Evolutionary conservation across 2,113 vertebrate genomes (phyloP), one percentile per base, ranked within the genome.

Genomic region (Malurus melanocephalus): DNA sequence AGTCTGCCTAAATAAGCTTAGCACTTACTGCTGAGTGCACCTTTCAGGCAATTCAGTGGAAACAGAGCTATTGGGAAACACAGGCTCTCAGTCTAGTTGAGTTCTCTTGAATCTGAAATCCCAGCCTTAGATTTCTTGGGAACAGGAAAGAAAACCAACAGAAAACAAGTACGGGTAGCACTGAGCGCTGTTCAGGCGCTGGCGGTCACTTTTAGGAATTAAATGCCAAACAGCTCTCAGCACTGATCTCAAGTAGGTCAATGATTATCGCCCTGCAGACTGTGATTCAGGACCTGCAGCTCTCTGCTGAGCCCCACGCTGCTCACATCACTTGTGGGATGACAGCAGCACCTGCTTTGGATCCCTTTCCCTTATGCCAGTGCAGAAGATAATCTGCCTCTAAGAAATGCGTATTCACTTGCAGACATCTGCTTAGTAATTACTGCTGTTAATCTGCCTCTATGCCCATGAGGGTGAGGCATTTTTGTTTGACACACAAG

Each of bases 371-470:
- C 38, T 60, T 75, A 72, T 2, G 3, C 22, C 53, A 76, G 5
- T 24, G 16, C 57, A 65, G 62, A 81, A 84, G 33, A 82, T 69
- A 55, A 75, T 76, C 67, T 85, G 78, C 62, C 40, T 69, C n/a
- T 69, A 82, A 92, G 75, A 94, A 94, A 89, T 26, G 22, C 11
- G 46, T 49, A 75, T 40, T 90, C 6, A 2, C 27, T 51, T 69
- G 49, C 18, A 82, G 87, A 73, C 59, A 92, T 87, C 71, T 93
- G 43, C 30, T 88, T 52, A 69, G 75, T 69, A 92, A 92, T 93
- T 85, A 87, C 60, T 92, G 78, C 60, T 69, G 55, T 87, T 90
- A 92, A 81, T 92, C 62, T 85, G 26, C 66, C 66, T 73, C 52
- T 67, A 48, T 71, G 61, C 48, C 52, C 68, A 19, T 19, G 22